Conservation (phyloP, 2,888 invertebrate genomes). For the Mythimna impura region DNA sequence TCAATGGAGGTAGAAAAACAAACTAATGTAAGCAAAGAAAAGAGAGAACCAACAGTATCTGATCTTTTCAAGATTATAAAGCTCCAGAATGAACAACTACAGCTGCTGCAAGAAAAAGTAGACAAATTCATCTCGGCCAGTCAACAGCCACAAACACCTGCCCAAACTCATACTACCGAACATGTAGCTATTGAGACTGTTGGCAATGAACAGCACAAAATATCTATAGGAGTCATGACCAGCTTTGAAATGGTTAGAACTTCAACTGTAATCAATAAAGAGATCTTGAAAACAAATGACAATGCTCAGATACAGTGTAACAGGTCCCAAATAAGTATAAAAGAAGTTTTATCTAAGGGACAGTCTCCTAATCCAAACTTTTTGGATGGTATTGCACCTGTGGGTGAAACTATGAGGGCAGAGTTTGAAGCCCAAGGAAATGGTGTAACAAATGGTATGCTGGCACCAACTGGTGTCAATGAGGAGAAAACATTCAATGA, state of each 20-base stretch:
- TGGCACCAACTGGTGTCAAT: conserved; percentile 64
- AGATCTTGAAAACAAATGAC: conserved; percentile 76
- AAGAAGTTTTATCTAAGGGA: conserved; percentile 78
- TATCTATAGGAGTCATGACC: conserved; percentile 93
- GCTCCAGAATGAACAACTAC: conserved; percentile 92
- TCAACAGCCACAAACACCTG: conserved; percentile 68
- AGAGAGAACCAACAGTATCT: conserved; percentile 89
- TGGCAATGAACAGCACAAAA: conserved; percentile 87
- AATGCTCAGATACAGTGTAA: conserved; percentile 86
- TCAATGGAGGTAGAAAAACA: conserved; percentile 79
- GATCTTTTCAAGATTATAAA: conserved; percentile 92
- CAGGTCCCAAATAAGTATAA: conserved; percentile 84
- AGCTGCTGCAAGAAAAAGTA: conserved; percentile 92
- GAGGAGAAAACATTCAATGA: conserved; percentile 87
- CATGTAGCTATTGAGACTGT: conserved; percentile 78
- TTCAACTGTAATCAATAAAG: conserved; percentile 86
- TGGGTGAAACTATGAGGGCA: conserved; percentile 63
- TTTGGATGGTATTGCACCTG: conserved; percentile 84
- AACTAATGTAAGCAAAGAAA: conserved; percentile 78
- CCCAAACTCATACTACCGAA: conserved; percentile 76
- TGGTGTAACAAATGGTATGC: conserved; percentile 28
- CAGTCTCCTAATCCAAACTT: conserved; percentile 82
- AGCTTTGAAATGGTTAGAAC: conserved; percentile 92
- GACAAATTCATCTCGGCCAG: conserved; percentile 86
- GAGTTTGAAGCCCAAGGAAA: conserved; percentile 48